Evolutionary conservation across 2,113 vertebrate species (phyloP), one percentile per base, ranked within the genome.

Genomic region (Grantiella picta): DNA sequence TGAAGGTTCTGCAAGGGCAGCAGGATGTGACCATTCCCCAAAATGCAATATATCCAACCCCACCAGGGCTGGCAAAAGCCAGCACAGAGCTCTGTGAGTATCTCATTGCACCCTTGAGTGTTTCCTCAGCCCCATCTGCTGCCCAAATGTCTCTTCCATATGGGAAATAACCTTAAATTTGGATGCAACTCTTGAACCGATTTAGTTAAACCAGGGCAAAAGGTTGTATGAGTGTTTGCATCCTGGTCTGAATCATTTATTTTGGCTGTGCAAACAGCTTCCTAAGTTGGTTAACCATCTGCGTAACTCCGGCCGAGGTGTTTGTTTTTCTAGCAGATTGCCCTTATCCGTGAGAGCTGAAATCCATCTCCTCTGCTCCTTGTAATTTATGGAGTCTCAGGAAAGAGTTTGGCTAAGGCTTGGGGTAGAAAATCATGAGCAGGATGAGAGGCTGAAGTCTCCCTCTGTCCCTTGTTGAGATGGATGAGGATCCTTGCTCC

Each of bases 11-110:
- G 10, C 92, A 95, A 2, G 59, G 96, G 70, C 97, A 96, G 60
- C 96, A 69, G 17, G 96, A 98, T 25, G 45, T 65, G 15, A 65
- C 96, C 77, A 95, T 95, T 23, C 97, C 97, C 88, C 96, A 96
- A 23, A 97, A 89, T 29, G 96, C 95, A 70, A 94, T 94, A 17
- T 97, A 92, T 66, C 98, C 98, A 8, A 92, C 96, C 83, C 98
- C 97, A 38, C 96, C 90, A 61, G 97, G 98, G 97, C 97, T 98
- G 89, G 97, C 97, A 83, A 97, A 96, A 81, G 97, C 95, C 93
- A 31, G 82, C 82, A 90, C 54, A 45, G 97, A 97, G 95, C 97
- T 95, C 88, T 97, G 99, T 99, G 97, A 98, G 99, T 98, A 89
- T 38, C 53, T n/a, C 77, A 10, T 73, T 92, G 81, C 42, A 3